phyloP scores from a whole-genome alignment of 2,888 invertebrate species.

The Phragmatobia fuliginosa region DNA sequence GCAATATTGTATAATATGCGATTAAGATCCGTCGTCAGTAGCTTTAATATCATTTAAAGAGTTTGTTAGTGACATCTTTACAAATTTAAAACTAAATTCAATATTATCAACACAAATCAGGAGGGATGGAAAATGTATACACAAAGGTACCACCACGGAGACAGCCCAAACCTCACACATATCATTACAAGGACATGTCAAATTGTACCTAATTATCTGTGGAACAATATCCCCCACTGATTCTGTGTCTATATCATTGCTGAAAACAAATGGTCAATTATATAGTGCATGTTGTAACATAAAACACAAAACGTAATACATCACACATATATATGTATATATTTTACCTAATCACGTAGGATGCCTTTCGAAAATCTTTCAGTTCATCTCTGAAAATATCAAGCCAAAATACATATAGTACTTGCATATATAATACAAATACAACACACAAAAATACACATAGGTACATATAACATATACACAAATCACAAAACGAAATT shows the following conservation, averaged over 20 bases:
- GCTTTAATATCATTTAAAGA: slow-evolving; percentile 19
- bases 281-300: slow-evolving; percentile 59
- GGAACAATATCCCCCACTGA: slow-evolving; percentile 66
- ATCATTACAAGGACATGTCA: slow-evolving; percentile 54
- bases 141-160: slow-evolving; percentile 60
- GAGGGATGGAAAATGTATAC: slow-evolving; percentile 60
- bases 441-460: slow-evolving; percentile 25
- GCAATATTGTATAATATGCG: not conserved
- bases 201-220: slow-evolving; percentile 78
- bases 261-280: slow-evolving; percentile 73
- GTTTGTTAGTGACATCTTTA: slow-evolving; percentile 50
- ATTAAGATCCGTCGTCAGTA: not conserved
- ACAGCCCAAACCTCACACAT: slow-evolving; percentile 59
- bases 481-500: slow-evolving; percentile 20
- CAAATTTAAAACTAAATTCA: slow-evolving; percentile 31
- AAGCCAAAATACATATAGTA: slow-evolving; percentile 53
- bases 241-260: slow-evolving; percentile 77
- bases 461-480: slow-evolving; percentile 17
- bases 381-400: slow-evolving; percentile 71
- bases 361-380: slow-evolving; percentile 64
- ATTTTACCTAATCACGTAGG: slow-evolving; percentile 76
- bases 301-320: slow-evolving; percentile 45
- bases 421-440: slow-evolving; percentile 39
- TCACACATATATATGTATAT: slow-evolving; percentile 34
- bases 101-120: slow-evolving; percentile 40